Base-by-base conservation (phyloP, 2,113 vertebrate species). In the Egretta garzetta region DNA sequence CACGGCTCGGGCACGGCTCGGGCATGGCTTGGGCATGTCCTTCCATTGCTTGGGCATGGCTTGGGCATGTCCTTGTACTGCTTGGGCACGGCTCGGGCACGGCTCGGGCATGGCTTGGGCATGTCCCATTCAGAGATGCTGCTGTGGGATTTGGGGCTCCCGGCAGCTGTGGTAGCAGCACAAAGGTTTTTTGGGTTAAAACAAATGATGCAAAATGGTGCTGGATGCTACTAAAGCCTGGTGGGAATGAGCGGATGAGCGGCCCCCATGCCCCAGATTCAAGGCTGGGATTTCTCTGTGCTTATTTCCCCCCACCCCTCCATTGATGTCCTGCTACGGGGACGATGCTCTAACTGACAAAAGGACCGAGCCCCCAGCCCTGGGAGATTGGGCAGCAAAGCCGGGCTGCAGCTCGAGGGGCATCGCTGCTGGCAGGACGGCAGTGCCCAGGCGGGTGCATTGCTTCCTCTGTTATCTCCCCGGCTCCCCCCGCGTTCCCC, bases 311-410 rank as follows among this genome's bases (percentile, higher is more conserved):
- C 5, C 37, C 37, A 39, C 37, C 24, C 18, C 13, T 1, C 6
- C 4, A 8, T 2, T 11, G 33, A 83, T 32, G 18, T 83, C 32
- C 43, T 0, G 2, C 32, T 60, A 4, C 2, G 60, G 53, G 66
- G 52, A 43, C 0, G 9, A 60, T 80, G 58, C 33, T 75, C 13
- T 9, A 35, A n/a, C 18, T 49, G 41, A 30, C 77, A 7, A 17
- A 63, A 56, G 8, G 33, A 56, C 15, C 0, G 4, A 63, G 7
- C 24, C 2, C 18, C 23, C 2, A 3, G 41, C 16, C 53, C 32
- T 14, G 18, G n/a, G n/a, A n/a, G 9, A 19, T 0, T 9, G 1
- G 50, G 39, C 32, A 32, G 39, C 0, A 0, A 49, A 55, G 47
- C 7, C 6, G 6, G 28, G 32, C 35, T 63, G 32, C 41, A 39